Percentiles rank a stretch among this genome's conserved stretches.
These are phyloP conservation scores for Piscicola geometra DNA, from an alignment of 2,888 invertebrate species.

Conservation along the genomic window DNA sequence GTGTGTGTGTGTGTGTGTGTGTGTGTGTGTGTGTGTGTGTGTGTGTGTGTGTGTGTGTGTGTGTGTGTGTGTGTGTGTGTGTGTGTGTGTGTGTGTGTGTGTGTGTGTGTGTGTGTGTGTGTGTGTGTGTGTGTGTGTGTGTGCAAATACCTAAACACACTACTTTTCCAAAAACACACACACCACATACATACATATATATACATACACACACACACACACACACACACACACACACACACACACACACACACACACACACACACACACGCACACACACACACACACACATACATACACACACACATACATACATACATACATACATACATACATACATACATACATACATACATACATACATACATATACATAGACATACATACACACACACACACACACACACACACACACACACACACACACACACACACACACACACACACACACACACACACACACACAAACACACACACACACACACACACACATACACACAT, in stretches of 20 bases:
- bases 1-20: too few relatives aligned
- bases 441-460: slow-evolving; percentile 26
- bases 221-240: too few relatives aligned
- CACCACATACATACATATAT: too few relatives aligned
- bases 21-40: too few relatives aligned
- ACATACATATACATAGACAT: background rate
- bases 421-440: slow-evolving; percentile 23
- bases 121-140: slow-evolving; percentile 3
- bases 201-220: too few relatives aligned
- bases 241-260: slow-evolving; percentile 17
- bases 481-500: slow-evolving; percentile 22
- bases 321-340: slow-evolving; percentile 26
- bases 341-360: slow-evolving; percentile 21
- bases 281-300: slow-evolving; percentile 27
- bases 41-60: too few relatives aligned
- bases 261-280: slow-evolving; percentile 24
- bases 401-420: slow-evolving; percentile 26
- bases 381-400: slow-evolving; percentile 10
- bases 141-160: too few relatives aligned
- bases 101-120: slow-evolving; percentile 13
- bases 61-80: too few relatives aligned
- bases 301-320: slow-evolving; percentile 26
- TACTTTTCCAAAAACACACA: too few relatives aligned
- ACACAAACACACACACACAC: slow-evolving; percentile 20
- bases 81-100: too few relatives aligned